phyloP scores from a whole-genome alignment of 30 jellyfish, hydroid and myxozoan genomes.

The Aurelia sp. region DNA sequence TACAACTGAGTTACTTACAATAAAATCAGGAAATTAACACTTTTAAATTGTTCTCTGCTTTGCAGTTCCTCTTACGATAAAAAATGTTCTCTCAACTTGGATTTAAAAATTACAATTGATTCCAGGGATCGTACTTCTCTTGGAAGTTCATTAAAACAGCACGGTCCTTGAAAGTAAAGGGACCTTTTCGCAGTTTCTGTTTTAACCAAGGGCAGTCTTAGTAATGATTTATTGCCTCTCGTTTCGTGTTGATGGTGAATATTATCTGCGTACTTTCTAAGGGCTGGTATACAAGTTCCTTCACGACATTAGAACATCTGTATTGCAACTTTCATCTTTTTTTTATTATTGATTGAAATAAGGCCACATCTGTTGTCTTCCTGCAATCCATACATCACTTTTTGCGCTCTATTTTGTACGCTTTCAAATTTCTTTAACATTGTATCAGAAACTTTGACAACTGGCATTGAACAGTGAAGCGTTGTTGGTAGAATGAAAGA shows the following conservation, averaged over 20 bases:
- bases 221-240: not conserved
- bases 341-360: too few species aligned
- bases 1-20: too few species aligned
- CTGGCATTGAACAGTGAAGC: too few species aligned
- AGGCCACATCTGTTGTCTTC: too few species aligned
- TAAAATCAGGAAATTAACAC: too few species aligned
- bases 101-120: not conserved
- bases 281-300: slow-evolving; percentile 70
- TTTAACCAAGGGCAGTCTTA: slow-evolving; percentile 13
- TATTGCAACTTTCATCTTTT: too few species aligned
- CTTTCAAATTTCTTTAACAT: too few species aligned
- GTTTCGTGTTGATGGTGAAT: slow-evolving; percentile 8
- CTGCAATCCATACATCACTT: too few species aligned
- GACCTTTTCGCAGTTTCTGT: not conserved
- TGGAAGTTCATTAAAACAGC: not conserved
- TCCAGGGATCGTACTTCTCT: not conserved
- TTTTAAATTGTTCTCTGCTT: not conserved
- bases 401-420: too few species aligned
- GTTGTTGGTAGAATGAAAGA: too few species aligned
- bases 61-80: not conserved
- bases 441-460: too few species aligned
- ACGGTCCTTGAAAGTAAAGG: not conserved
- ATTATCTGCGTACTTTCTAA: slow-evolving; percentile 53
- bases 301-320: slow-evolving; percentile 52
- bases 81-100: not conserved